phyloP scores from a whole-genome alignment of 2,888 invertebrate species.

The Gnatocerus cornutus region DNA sequence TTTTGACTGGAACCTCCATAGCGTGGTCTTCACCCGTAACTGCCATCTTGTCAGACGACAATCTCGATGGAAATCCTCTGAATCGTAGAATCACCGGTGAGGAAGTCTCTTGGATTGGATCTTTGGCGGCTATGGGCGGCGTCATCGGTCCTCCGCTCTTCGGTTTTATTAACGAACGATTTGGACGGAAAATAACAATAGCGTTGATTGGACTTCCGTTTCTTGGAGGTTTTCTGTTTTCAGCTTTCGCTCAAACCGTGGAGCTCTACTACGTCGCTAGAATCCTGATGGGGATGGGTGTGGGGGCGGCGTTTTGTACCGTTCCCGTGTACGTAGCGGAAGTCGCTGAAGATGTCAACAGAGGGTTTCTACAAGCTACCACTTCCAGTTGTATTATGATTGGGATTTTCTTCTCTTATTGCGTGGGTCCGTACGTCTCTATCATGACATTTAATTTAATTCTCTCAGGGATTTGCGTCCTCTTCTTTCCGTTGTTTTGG shows the following conservation, averaged over 20 bases:
- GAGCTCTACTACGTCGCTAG: slow-evolving; percentile 72
- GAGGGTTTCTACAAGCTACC: slow-evolving; percentile 82
- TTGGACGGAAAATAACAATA: slow-evolving; percentile 80
- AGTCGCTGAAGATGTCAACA: slow-evolving; percentile 83
- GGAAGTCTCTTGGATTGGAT: slow-evolving; percentile 41
- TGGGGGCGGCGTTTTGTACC: slow-evolving; percentile 80
- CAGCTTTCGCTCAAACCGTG: slow-evolving; percentile 55
- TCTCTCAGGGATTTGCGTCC: slow-evolving; percentile 50
- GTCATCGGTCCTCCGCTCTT: slow-evolving; percentile 64
- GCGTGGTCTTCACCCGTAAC: slow-evolving; percentile 38
- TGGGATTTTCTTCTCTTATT: slow-evolving; percentile 76
- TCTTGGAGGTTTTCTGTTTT: slow-evolving; percentile 69
- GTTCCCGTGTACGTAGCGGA: slow-evolving; percentile 91
- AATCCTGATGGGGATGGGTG: slow-evolving; percentile 77
- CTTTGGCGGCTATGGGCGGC: slow-evolving; percentile 29
- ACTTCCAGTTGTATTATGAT: slow-evolving; percentile 81
- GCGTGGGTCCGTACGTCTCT: slow-evolving; percentile 56
- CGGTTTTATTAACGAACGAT: slow-evolving; percentile 77
- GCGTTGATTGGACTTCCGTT: slow-evolving; percentile 78
- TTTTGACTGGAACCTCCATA: slow-evolving; percentile 24
- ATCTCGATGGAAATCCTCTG: slow-evolving; percentile 28
- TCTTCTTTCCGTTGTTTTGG: slow-evolving; percentile 52
- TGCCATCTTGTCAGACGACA: slow-evolving; percentile 13
- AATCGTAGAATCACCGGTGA: slow-evolving; percentile 22
- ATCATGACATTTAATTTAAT: slow-evolving; percentile 56